A percentile compares a stretch with the other conserved stretches of the same genome.
Conservation (phyloP, 1,140 invertebrate genomes). For the Lordiphosa collinella region DNA sequence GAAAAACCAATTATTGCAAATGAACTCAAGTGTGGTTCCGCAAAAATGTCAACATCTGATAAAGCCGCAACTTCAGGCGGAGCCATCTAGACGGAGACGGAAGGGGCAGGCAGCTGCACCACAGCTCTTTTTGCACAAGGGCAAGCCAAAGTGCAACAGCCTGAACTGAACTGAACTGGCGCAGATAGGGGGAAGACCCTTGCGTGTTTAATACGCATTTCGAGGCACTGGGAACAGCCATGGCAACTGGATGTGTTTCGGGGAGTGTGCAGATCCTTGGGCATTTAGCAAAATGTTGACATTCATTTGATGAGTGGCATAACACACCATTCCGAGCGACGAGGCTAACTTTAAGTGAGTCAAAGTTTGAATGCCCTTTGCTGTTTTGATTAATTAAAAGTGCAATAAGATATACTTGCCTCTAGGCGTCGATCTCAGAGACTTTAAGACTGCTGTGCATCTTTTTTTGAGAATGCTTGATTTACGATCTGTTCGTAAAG, state of each 20-base stretch:
- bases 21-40: constrained; percentile 78
- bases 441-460: too few species aligned
- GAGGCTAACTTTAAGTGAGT: not conserved
- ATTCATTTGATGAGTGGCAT: constrained; percentile 45
- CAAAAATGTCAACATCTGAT: constrained; percentile 77
- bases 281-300: constrained; percentile 68
- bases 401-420: too few species aligned
- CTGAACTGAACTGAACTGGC: constrained; percentile 36
- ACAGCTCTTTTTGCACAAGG: constrained; percentile 14
- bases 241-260: constrained; percentile 1
- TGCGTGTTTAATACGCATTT: constrained; percentile 25
- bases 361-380: constrained; percentile 3
- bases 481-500: too few species aligned
- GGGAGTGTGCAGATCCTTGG: constrained; percentile 31
- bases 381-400: too few species aligned
- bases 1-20: constrained; percentile 79
- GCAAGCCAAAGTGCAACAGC: constrained; percentile 69
- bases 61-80: constrained; percentile 57
- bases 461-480: too few species aligned
- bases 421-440: too few species aligned
- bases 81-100: constrained; percentile 1
- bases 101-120: not conserved
- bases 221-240: not conserved
- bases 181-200: constrained; percentile 20
- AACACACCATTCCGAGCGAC: constrained; percentile 2